A percentile compares a stretch with the other conserved stretches of the same genome.
These are phyloP conservation scores for Perodicticus potto DNA, from an alignment of 2,797 vertebrate genomes.

Conservation along the genomic window DNA sequence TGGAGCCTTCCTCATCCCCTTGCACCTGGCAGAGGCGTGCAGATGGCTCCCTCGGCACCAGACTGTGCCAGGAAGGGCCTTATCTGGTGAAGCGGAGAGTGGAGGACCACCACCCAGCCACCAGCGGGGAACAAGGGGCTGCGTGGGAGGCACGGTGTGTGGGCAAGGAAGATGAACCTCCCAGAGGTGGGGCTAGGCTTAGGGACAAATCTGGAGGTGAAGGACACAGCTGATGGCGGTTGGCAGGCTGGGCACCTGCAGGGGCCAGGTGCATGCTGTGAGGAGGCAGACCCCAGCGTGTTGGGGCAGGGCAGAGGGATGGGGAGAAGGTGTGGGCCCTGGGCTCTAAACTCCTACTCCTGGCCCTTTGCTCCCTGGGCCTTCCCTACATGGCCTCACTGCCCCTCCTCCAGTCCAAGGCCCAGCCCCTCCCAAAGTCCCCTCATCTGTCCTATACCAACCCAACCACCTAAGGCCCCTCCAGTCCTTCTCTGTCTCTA, in stretches of 20 bases:
- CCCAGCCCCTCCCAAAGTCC: background rate
- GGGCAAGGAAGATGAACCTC: no score
- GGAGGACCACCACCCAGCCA: background rate
- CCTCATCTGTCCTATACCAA: background rate
- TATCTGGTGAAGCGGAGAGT: background rate
- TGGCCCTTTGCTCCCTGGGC: background rate
- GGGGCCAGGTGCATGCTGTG: rapidly evolving
- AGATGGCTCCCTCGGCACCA: background rate
- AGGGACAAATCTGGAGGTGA: background rate
- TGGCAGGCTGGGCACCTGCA: background rate
- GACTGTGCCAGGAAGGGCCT: background rate
- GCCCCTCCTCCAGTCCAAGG: background rate
- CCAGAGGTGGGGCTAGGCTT: background rate
- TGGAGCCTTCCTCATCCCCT: background rate
- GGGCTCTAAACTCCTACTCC: rapidly evolving
- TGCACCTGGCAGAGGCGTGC: rapidly evolving
- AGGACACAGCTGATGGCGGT: background rate
- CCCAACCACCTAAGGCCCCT: no score
- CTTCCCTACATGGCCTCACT: background rate
- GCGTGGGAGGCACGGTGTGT: rapidly evolving
- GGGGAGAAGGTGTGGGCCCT: background rate
- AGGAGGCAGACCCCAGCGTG: background rate
- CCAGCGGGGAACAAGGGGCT: no score
- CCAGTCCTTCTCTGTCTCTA: background rate
- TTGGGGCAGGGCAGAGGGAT: background rate